Evolutionary conservation across 2,113 vertebrate species (phyloP), one percentile per base, ranked within the genome.

Genomic region (Microcebus jonahi): DNA sequence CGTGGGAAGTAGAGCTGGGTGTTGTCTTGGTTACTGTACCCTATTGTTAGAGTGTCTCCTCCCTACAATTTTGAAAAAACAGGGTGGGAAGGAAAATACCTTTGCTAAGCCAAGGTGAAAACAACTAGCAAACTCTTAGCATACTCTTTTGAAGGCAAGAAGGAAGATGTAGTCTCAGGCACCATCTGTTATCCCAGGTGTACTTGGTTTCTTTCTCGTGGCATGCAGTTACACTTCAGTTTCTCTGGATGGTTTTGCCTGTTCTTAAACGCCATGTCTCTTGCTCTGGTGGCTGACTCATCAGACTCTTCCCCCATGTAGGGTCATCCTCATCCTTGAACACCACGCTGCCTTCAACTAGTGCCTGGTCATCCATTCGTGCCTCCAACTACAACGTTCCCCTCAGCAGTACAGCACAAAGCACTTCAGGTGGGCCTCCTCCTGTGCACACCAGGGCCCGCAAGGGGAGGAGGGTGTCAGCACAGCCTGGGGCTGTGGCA

Each of bases 361-460:
- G 99, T 99, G 99, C 99, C 99, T 99, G 99, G 99, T 99, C 99
- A 99, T 99, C 99, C 99, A 99, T 99, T 99, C 99, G 99, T 99
- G 99, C 99, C 99, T 99, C 99, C 99, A 99, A 99, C 99, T 99
- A 99, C 99, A 99, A 98, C 99, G 99, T 99, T 99, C 99, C 99
- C 99, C 99, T 99, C 99, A 99, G 99, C 99, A 99, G 99, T 99
- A 99, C 99, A 99, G 99, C 99, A 99, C 99, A 99, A 99, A 99
- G 99, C 99, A 99, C 99, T 99, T 99, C 99, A 99, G 99, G 99
- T 99, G 83, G 63, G 76, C 36, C n/a, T 34, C 23, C 6, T 18
- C 80, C 34, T 0, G 55, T 21, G 55, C 55, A 57, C 55, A 57
- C 55, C 55, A 57, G 55, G 18, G 18, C 20, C 55, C 36, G 8